Evolutionary conservation across 2,797 vertebrate species (phyloP), one percentile per base, ranked within the genome.

Genomic region (Labeo calbasu): DNA sequence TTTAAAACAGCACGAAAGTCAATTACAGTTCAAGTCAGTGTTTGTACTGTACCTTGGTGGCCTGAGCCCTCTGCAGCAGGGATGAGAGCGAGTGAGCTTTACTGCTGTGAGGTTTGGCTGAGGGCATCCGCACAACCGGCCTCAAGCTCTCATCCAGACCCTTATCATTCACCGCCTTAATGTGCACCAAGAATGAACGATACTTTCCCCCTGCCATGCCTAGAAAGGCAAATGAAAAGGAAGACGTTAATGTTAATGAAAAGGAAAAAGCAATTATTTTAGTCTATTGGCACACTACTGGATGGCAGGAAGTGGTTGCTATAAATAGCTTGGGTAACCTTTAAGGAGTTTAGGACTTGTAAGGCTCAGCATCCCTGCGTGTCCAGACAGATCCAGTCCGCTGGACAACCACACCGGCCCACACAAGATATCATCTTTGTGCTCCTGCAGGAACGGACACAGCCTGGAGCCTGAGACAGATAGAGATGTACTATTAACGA

Each of bases 161-260:
- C 92, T 96, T 95, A 89, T 99, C 98, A 89, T 95, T 97, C 86
- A 97, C 96, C 32, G 98, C 96, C 92, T 99, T 99, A 68, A 99
- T 98, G 76, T 99, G 98, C 85, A 99, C 98, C 94, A 99, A 94
- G 94, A 99, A 99, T 0, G 98, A 99, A 79, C 98, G 97, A 77
- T 99, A 99, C 92, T 99, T 99, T 81, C 98, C 98, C 90, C 98
- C 98, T 28, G 98, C 97, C 97, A 99, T 98, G 83, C 98, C 98
- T 99, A 89, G 1, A 92, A 69, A 36, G 77, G 55, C 13, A 10
- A 65, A 57, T 59, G n/a, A 82, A 23, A 14, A 36, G 5, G 5
- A 15, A 36, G 32, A 46, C 11, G 43, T 2, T 46, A 46, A 46
- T 46, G 43, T 46, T 46, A 9, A 46, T 46, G 43, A 46, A 46